Base-by-base conservation (phyloP, 2,797 vertebrate genomes). In the Pyrocephalus nanus region DNA sequence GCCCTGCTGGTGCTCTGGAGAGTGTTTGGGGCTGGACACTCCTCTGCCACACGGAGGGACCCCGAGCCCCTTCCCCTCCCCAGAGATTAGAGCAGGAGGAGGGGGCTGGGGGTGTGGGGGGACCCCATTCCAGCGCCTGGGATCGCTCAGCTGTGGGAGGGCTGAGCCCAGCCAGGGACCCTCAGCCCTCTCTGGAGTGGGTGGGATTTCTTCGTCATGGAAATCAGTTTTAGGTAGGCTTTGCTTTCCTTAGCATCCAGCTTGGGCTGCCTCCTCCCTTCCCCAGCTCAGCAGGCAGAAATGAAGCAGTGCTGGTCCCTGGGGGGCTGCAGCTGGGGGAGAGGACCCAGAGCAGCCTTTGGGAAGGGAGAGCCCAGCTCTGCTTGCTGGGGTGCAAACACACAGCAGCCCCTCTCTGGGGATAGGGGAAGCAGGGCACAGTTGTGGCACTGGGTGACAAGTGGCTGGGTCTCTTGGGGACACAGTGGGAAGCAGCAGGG, bases 1-100 rank as follows among this genome's bases (percentile, higher is more conserved):
- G 97, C 96, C 86, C 90, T 65, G 12, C 82, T 42, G 53, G 97
- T 94, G 97, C 98, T 88, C 96, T 92, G 95, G 96, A 34, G 80
- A 55, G 65, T 7, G n/a, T 80, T 66, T 34, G 69, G 86, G 58
- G 57, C 23, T 1, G 2, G 32, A 26, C 17, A 15, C 8, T 0
- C 29, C 27, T 27, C 55, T 36, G 70, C 34, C 71, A n/a, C 78
- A n/a, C 3, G 2, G 4, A 3, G 58, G 54, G 64, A 83, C 70
- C 72, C 79, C 11, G 11, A 20, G 21, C 23, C 15, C 61, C 54
- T n/a, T 34, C 58, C 73, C 25, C 8, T 2, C 15, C 14, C 5
- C 2, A 6, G 25, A 57, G 76, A 60, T 25, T 15, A 27, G 90
- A 29, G 51, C 10, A 0, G 17, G 25, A 55, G 47, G 69, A 74